Evolutionary conservation across 2,888 invertebrate genomes (phyloP).

Genomic region (Drosophila basisetae): DNA sequence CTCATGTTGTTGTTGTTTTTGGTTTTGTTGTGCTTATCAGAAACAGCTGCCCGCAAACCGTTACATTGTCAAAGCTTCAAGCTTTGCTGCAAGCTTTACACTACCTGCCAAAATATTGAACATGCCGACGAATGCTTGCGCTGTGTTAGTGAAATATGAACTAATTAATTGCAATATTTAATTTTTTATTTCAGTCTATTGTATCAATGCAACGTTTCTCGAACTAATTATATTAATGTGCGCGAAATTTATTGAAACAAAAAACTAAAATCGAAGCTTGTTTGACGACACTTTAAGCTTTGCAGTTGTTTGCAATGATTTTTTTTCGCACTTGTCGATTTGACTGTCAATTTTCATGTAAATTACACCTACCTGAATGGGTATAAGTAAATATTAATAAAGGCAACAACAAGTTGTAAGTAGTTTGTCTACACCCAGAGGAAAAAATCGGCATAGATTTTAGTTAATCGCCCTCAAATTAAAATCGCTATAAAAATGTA

Average conservation of each 20-base stretch:
- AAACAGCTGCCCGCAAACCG: conserved; percentile 57
- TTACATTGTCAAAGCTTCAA: conserved; percentile 25
- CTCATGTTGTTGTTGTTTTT: conserved; percentile 7
- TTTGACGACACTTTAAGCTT: background rate
- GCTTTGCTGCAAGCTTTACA: conserved; percentile 51
- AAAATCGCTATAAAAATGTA: too few species aligned
- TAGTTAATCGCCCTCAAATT: too few species aligned
- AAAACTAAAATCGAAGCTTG: background rate
- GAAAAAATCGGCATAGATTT: too few species aligned
- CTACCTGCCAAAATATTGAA: conserved; percentile 4
- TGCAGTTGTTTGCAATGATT: background rate
- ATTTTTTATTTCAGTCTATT: background rate
- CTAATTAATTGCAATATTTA: background rate
- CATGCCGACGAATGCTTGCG: background rate
- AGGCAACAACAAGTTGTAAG: too few species aligned
- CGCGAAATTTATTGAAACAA: background rate
- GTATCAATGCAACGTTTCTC: background rate
- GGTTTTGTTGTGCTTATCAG: conserved; percentile 55
- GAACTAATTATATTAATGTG: background rate
- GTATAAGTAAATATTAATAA: too few species aligned
- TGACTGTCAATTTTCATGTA: background rate
- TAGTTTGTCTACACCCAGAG: too few species aligned
- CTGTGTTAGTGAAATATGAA: background rate
- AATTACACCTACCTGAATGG: too few species aligned
- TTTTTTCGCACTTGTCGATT: background rate